Percentiles rank a stretch among this genome's conserved stretches.
Evolutionary conservation across 2,113 vertebrate species (phyloP).

Genomic region (Pedetes capensis): DNA sequence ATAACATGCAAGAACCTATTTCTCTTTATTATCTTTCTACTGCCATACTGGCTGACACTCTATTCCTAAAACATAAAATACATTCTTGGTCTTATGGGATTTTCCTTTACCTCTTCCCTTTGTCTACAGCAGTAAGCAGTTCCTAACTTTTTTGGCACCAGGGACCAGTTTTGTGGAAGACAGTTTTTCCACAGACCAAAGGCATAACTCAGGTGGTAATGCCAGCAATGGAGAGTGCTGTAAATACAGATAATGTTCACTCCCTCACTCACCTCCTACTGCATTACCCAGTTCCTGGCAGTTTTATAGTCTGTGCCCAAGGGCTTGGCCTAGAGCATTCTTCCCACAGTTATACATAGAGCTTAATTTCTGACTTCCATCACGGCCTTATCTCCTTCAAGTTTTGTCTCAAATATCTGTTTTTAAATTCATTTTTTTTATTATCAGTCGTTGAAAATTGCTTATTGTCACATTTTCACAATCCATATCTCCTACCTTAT

Average conservation of each 20-base stretch:
- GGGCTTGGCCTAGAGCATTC: background rate
- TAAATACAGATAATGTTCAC: no score
- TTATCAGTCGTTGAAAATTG: background rate
- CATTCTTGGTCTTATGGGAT: background rate
- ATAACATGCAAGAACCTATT: background rate
- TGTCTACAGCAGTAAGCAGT: no score
- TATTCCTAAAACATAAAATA: background rate
- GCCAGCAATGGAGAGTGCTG: no score
- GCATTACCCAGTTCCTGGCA: no score
- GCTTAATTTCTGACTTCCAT: accelerated
- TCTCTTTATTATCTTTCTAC: background rate
- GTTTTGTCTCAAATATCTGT: background rate
- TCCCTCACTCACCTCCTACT: no score
- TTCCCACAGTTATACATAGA: background rate
- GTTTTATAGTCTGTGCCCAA: no score
- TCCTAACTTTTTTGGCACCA: no score
- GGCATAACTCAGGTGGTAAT: no score
- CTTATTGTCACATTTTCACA: background rate
- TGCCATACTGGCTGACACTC: background rate
- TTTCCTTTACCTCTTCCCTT: background rate
- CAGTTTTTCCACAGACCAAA: no score
- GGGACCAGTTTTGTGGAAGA: no score
- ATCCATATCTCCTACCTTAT: background rate
- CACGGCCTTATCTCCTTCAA: background rate
- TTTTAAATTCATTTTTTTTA: background rate